Percentiles rank a stretch among this genome's conserved stretches.
Conservation (phyloP, 1,140 invertebrate species). For the Euglossa dilemma region DNA sequence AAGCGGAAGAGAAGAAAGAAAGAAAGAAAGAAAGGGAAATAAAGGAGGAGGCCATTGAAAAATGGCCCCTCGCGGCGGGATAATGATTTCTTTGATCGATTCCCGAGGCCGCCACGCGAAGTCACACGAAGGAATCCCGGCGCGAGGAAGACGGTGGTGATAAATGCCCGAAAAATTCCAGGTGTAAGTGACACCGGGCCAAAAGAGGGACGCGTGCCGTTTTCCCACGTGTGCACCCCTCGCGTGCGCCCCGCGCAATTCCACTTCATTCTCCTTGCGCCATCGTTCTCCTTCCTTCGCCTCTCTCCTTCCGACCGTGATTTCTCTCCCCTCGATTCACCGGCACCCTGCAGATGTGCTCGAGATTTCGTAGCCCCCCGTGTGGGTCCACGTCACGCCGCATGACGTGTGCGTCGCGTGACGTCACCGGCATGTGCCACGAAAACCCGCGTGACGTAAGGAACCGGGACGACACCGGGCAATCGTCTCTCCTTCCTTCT, state of each 20-base stretch:
- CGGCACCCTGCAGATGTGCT: slow-evolving; percentile 56
- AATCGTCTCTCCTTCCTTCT: slow-evolving; percentile 49
- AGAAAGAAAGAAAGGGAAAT: background rate
- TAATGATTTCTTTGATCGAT: slow-evolving; percentile 44
- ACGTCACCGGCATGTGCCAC: slow-evolving; percentile 71
- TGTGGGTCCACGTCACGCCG: slow-evolving; percentile 67
- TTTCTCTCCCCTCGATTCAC: background rate
- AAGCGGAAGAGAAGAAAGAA: background rate
- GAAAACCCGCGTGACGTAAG: slow-evolving; percentile 62
- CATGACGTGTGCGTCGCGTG: slow-evolving; percentile 69
- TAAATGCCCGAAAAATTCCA: slow-evolving; percentile 67
- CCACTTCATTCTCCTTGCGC: slow-evolving; percentile 66
- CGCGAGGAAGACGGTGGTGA: slow-evolving; percentile 44
- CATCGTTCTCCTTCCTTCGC: slow-evolving; percentile 21
- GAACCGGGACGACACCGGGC: slow-evolving; percentile 33
- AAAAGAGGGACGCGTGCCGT: slow-evolving; percentile 74
- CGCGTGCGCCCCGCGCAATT: slow-evolving; percentile 60
- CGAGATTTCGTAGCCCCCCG: slow-evolving; percentile 54
- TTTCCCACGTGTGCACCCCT: slow-evolving; percentile 75
- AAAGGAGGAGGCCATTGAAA: background rate
- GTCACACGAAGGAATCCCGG: slow-evolving; percentile 57
- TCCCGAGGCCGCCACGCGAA: slow-evolving; percentile 57
- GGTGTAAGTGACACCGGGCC: slow-evolving; percentile 71
- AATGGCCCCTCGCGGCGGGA: slow-evolving; percentile 14
- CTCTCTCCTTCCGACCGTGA: too few relatives aligned